phyloP scores from a whole-genome alignment of 2,888 invertebrate genomes.

The Acrocera orbiculus region DNA sequence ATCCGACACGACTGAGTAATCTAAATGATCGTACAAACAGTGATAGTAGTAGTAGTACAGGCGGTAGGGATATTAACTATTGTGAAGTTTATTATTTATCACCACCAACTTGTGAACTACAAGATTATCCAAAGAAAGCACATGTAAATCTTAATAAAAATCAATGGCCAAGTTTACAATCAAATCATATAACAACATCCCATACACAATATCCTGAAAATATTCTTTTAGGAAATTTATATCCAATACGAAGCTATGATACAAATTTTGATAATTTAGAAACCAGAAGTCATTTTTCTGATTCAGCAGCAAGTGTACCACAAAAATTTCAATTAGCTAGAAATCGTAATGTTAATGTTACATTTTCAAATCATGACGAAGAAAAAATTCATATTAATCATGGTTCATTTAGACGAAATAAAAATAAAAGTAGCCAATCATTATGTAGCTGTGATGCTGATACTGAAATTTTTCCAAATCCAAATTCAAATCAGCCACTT shows the following conservation, averaged over 20 bases:
- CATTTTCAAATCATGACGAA: constrained; percentile 23
- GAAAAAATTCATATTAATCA: constrained; percentile 15
- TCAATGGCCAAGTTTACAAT: constrained; percentile 1
- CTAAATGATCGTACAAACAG: constrained; percentile 21
- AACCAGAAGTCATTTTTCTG: constrained; percentile 20
- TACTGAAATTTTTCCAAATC: constrained; percentile 27
- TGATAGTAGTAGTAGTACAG: constrained; percentile 21
- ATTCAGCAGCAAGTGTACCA: constrained; percentile 14
- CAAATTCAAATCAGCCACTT: constrained; percentile 26
- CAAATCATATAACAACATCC: not conserved
- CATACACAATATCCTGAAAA: too few species aligned
- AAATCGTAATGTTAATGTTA: constrained; percentile 19
- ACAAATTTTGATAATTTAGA: constrained; percentile 19
- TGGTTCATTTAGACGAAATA: constrained; percentile 25
- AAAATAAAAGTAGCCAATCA: constrained; percentile 30
- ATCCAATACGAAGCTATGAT: constrained; percentile 9
- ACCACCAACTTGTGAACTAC: constrained; percentile 17
- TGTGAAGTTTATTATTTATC: constrained; percentile 28
- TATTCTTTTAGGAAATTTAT: too few species aligned
- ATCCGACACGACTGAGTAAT: constrained; percentile 21
- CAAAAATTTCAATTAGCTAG: not conserved
- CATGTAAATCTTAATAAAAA: constrained; percentile 3
- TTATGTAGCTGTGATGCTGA: constrained; percentile 31
- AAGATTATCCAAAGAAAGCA: constrained; percentile 2
- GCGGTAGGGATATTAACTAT: constrained; percentile 14